Base-by-base conservation (phyloP, 2,113 vertebrate species). In the Azemiops feae region DNA sequence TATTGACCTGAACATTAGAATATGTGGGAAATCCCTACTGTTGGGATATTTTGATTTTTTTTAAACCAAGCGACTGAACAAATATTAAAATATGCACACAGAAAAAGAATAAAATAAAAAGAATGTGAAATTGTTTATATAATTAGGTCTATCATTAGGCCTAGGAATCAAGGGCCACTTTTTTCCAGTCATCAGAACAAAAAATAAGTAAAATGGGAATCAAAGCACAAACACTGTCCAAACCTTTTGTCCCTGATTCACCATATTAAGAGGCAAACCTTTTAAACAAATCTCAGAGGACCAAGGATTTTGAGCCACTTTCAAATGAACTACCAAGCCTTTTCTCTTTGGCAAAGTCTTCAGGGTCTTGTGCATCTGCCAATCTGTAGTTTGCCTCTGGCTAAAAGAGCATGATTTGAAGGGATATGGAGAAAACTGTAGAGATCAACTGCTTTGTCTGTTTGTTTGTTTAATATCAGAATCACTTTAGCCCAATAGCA, bases 321-420 rank as follows among this genome's bases (percentile, higher is more conserved):
- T 96, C 94, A 96, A 96, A 96, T 88, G 85, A 95, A 91, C 94
- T 96, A 93, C 94, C 90, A 88, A 90, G 92, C 92, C 92, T 93
- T 93, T 92, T 96, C 93, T 95, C 93, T 86, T 93, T 53, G 88
- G 95, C 92, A 89, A 92, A 95, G 91, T 96, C 96, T 96, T 96
- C 93, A 96, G 94, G 94, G 95, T 94, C 94, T 95, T 93, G 92
- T 96, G 96, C 94, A 94, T 64, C 94, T 96, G 93, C 74, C 96
- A 97, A 96, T 96, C 97, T 96, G 96, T 87, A 95, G 87, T 94
- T 96, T 96, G 95, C 96, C 96, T 96, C 94, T 93, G 94, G 96
- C 95, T 94, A 94, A 90, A 43, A 93, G 93, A 89, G 74, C 64
- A 74, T 94, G 95, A 93, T 94, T 96, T 96, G 93, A 54, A 91